phyloP scores from a whole-genome alignment of 2,797 vertebrate genomes.

The Poecilia wingei region DNA sequence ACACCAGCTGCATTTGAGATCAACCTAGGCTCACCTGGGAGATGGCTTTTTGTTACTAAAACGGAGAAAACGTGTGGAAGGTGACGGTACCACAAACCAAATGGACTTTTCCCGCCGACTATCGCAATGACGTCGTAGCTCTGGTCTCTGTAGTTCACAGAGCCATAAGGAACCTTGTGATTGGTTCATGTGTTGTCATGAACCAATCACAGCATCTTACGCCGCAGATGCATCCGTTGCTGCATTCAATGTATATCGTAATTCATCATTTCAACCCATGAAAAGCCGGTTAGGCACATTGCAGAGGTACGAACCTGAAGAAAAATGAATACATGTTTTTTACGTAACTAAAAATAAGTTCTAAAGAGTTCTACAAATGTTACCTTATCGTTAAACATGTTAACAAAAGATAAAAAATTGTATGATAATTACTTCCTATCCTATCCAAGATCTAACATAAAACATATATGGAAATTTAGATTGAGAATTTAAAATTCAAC shows the following conservation, averaged over 20 bases:
- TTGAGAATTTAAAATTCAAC: neutral
- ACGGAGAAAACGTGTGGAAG: neutral
- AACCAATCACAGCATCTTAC: neutral
- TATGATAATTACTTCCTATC: neutral
- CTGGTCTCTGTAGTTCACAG: neutral
- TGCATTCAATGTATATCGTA: neutral
- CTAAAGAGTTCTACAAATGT: neutral
- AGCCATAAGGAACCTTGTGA: neutral
- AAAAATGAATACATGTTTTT: neutral
- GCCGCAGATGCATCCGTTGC: neutral
- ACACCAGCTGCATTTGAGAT: neutral
- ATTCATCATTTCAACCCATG: neutral
- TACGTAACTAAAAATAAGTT: neutral
- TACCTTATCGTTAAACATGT: neutral
- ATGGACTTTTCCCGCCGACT: conserved; percentile 13
- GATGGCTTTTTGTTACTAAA: neutral
- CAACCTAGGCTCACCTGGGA: no score
- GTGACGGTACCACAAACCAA: neutral
- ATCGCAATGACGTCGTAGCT: neutral
- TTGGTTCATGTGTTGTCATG: neutral
- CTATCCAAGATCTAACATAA: neutral
- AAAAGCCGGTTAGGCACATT: neutral
- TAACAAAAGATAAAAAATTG: neutral
- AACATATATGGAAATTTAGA: neutral
- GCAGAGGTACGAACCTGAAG: neutral